Conservation (phyloP, 2,888 invertebrate species). For the Serrognathus titanus region DNA sequence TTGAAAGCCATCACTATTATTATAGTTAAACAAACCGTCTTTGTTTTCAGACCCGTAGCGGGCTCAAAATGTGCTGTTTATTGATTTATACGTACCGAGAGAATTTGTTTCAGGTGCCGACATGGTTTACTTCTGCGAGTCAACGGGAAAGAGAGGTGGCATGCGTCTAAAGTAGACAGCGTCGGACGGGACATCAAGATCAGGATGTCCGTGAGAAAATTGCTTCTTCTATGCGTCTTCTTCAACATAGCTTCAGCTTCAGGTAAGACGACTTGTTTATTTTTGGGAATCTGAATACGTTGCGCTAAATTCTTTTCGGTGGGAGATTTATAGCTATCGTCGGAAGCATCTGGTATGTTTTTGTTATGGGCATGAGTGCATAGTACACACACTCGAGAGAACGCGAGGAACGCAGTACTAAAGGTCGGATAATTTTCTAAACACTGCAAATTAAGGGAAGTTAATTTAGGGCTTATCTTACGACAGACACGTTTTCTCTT, state of each 20-base stretch:
- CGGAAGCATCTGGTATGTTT: no score
- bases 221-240: conserved; percentile 27
- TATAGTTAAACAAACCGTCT: neutral
- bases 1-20: conserved; percentile 40
- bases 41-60: neutral
- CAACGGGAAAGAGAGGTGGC: conserved; percentile 40
- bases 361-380: no score
- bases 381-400: no score
- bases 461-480: conserved; percentile 46
- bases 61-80: no score
- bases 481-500: conserved; percentile 40
- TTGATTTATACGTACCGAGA: neutral
- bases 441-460: conserved; percentile 44
- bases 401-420: conserved; percentile 4
- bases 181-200: conserved; percentile 30
- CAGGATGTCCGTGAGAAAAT: conserved; percentile 23
- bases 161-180: conserved; percentile 42
- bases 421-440: conserved; percentile 43
- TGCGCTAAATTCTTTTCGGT: no score
- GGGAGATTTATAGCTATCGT: no score
- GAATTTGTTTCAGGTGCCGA: conserved; percentile 38
- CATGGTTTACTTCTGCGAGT: conserved; percentile 43
- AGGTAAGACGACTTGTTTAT: conserved; percentile 19
- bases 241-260: conserved; percentile 26
- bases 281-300: no score